These are phyloP conservation scores for Melanocharis versteri DNA, from an alignment of 2,113 vertebrate genomes.

Conservation along the genomic window DNA sequence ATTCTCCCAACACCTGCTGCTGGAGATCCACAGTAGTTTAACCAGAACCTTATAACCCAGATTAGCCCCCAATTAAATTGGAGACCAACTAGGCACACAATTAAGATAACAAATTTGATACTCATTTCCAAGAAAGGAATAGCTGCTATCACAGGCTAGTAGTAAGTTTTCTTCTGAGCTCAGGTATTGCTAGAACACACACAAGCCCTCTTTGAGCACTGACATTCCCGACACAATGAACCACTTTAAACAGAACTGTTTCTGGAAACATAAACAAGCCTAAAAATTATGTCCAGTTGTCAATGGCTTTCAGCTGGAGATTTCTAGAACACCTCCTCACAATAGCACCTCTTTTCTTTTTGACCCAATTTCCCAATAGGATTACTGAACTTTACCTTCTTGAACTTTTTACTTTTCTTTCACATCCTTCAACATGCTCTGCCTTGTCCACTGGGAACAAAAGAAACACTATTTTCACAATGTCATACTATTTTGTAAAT, in stretches of 20 bases:
- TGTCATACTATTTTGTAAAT: neutral
- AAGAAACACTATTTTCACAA: neutral
- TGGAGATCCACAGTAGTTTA: neutral
- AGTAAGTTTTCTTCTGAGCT: neutral
- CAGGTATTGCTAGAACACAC: neutral
- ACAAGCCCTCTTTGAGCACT: neutral
- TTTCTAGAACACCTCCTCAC: neutral
- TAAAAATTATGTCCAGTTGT: neutral
- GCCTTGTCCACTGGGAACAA: neutral
- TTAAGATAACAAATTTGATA: neutral
- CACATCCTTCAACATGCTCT: neutral
- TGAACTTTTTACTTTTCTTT: constrained; percentile 1
- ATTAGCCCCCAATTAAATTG: neutral
- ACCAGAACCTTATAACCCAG: neutral
- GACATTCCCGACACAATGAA: neutral
- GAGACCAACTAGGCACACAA: neutral
- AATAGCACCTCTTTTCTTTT: neutral
- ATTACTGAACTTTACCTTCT: neutral
- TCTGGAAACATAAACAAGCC: neutral
- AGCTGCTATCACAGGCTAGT: neutral
- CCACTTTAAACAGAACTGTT: neutral
- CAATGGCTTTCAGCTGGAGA: neutral
- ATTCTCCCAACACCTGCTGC: neutral
- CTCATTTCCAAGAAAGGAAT: neutral
- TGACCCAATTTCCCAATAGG: neutral